Conservation (phyloP, 2,113 vertebrate species). For the Aramus guarauna region DNA sequence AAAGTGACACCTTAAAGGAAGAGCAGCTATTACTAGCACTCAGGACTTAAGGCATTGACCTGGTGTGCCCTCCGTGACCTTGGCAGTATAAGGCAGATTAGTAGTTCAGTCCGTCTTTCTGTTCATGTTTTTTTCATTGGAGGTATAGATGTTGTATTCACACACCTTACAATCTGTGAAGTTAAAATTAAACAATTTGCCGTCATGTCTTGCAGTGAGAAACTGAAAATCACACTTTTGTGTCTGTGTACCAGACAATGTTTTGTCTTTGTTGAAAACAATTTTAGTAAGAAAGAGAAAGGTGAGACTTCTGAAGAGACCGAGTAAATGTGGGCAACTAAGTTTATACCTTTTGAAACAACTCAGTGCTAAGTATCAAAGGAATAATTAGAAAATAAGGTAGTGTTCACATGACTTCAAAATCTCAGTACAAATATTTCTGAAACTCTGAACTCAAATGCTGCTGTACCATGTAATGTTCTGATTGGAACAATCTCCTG, state of each 20-base stretch:
- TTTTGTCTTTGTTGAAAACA: conserved; percentile 54
- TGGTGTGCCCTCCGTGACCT: conserved; percentile 53
- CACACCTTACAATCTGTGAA: conserved; percentile 56
- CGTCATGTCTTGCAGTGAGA: conserved; percentile 53
- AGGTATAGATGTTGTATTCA: conserved; percentile 36
- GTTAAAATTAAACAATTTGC: conserved; percentile 73
- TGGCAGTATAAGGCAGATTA: conserved; percentile 48
- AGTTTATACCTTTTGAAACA: conserved; percentile 21
- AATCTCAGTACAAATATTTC: conserved; percentile 39
- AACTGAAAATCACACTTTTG: conserved; percentile 63
- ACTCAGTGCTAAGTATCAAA: conserved; percentile 10
- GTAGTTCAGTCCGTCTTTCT: conserved; percentile 29
- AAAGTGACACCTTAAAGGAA: conserved; percentile 50
- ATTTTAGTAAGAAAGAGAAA: conserved; percentile 4
- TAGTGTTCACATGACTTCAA: neutral
- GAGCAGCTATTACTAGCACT: conserved; percentile 39
- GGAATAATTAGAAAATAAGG: conserved; percentile 52
- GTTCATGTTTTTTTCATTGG: conserved; percentile 54
- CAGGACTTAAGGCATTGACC: conserved; percentile 43
- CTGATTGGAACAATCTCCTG: conserved; percentile 68
- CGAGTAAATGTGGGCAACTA: neutral
- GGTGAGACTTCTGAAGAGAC: conserved; percentile 39
- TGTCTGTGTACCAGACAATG: conserved; percentile 51
- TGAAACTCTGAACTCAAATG: conserved; percentile 31
- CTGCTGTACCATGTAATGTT: conserved; percentile 46